These are phyloP conservation scores for Pegea sp. DNA, from an alignment of 23 tunicate species.

Conservation along the genomic window DNA sequence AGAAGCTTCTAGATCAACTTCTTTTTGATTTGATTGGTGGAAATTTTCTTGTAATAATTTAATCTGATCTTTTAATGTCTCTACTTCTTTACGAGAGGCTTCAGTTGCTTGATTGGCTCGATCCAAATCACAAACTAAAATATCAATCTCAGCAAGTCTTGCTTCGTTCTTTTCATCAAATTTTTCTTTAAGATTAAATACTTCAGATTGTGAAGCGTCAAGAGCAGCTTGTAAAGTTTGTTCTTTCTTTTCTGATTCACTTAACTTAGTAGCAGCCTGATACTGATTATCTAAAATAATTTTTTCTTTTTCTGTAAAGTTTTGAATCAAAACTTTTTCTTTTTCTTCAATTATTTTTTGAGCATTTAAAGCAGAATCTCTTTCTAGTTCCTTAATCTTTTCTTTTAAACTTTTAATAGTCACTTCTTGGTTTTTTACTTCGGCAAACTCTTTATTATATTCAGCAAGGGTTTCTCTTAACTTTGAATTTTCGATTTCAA, in stretches of 20 bases:
- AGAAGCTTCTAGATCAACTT: conserved; percentile 9
- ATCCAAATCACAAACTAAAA: conserved; percentile 71
- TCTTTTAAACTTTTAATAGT: conserved; percentile 71
- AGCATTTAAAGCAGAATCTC: conserved; percentile 27
- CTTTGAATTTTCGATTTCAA: conserved; percentile 88
- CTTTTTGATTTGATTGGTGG: not conserved
- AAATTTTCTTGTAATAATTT: not conserved
- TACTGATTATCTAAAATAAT: conserved; percentile 50
- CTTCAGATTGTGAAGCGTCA: conserved; percentile 67
- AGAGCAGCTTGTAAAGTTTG: conserved; percentile 51
- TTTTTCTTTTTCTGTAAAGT: conserved; percentile 69
- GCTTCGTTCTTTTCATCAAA: conserved; percentile 84
- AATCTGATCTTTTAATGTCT: conserved; percentile 29
- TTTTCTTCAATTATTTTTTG: conserved; percentile 55
- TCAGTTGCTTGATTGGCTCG: conserved; percentile 51
- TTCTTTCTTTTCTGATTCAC: conserved; percentile 77
- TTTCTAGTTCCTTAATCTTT: conserved; percentile 51
- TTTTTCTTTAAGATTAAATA: conserved; percentile 60
- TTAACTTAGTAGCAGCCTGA: conserved; percentile 57
- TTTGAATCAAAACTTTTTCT: conserved; percentile 43
- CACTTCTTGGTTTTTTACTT: conserved; percentile 91
- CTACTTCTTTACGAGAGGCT: conserved; percentile 44
- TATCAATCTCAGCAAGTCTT: conserved; percentile 78
- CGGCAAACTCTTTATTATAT: conserved; percentile 97
- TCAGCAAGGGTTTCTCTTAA: conserved; percentile 74